phyloP scores from a whole-genome alignment of 2,113 vertebrate genomes.

The Vicugna pacos region DNA sequence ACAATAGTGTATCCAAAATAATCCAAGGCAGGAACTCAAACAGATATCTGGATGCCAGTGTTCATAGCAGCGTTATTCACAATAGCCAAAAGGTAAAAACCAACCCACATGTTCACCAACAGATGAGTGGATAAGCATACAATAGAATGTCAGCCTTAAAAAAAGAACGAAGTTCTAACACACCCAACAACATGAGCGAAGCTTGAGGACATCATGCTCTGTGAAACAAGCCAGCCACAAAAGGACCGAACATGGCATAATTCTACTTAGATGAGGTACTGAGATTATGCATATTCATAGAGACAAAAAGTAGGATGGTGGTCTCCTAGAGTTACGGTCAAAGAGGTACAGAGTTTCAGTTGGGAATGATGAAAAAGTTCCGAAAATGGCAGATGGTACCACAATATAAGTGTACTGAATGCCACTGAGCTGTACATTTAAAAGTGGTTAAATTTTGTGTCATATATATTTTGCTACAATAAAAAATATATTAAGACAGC shows the following conservation, averaged over 20 bases:
- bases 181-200: not conserved
- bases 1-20: not conserved
- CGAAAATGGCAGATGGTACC: not conserved
- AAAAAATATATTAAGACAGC: not conserved
- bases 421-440: not conserved
- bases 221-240: not conserved
- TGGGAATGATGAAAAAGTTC: not conserved
- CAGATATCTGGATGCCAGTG: not conserved
- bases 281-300: not conserved
- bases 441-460: not conserved
- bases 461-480: not conserved
- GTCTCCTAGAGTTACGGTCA: not conserved
- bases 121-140: not conserved
- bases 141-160: not conserved
- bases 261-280: not conserved
- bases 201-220: not conserved
- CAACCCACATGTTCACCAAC: not conserved
- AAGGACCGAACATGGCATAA: not conserved
- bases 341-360: not conserved
- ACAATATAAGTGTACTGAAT: not conserved
- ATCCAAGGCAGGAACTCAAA: not conserved
- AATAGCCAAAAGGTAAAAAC: not conserved
- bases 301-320: not conserved
- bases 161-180: slow-evolving; percentile 12
- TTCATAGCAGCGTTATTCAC: not conserved